phyloP scores from a whole-genome alignment of 2,113 vertebrate genomes.

The Murina feae region DNA sequence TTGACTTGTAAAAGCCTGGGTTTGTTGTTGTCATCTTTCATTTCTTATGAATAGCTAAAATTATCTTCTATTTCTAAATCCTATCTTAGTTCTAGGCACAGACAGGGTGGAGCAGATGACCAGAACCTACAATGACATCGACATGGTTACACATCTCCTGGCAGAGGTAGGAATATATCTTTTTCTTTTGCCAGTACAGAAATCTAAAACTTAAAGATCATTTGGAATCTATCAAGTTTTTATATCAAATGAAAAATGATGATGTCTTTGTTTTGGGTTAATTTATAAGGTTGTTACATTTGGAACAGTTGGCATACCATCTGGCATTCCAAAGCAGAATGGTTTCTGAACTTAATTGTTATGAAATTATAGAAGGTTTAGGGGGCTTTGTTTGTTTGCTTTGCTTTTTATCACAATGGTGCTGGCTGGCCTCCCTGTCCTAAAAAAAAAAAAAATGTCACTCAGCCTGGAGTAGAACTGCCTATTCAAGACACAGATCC shows the following conservation, averaged over 20 bases:
- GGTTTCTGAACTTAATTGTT: neutral
- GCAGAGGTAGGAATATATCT: constrained; percentile 86
- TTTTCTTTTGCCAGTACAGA: constrained; percentile 18
- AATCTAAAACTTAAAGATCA: neutral
- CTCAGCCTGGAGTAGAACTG: neutral
- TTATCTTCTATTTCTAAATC: neutral
- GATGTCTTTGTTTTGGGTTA: neutral
- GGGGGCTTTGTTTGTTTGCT: neutral
- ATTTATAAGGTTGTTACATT: neutral
- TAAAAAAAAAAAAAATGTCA: neutral
- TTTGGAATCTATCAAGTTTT: neutral
- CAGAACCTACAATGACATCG: constrained; percentile 91
- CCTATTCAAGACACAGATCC: neutral
- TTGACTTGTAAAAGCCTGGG: neutral
- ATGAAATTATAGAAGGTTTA: neutral
- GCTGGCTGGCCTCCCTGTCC: neutral
- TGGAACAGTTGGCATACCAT: neutral
- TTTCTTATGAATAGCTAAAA: neutral
- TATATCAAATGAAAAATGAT: neutral
- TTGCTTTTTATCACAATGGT: neutral
- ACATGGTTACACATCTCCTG: constrained; percentile 92
- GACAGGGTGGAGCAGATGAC: constrained; percentile 91
- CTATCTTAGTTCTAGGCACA: constrained; percentile 86
- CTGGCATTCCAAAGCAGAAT: neutral
- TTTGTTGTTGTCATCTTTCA: neutral